Evolutionary conservation across 2,113 vertebrate species (phyloP).

Genomic region (Neogobius melanostomus): DNA sequence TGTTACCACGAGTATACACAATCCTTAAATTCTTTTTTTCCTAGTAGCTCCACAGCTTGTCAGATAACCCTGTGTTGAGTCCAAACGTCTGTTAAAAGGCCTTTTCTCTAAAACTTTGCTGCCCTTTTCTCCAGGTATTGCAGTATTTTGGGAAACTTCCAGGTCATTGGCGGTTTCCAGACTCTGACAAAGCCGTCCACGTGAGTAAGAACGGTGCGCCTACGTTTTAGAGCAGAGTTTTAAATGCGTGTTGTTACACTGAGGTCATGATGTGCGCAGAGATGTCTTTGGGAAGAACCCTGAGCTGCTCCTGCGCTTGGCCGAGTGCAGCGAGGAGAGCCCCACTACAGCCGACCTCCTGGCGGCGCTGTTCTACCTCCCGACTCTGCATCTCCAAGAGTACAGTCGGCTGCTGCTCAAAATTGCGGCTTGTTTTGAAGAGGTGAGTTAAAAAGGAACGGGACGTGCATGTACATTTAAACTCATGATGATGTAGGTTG

Average conservation of each 20-base stretch:
- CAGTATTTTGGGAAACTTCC: slow-evolving; percentile 83
- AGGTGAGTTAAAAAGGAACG: slow-evolving; percentile 70
- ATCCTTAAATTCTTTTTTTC: background rate
- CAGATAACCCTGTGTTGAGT: no score
- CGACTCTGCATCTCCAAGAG: slow-evolving; percentile 83
- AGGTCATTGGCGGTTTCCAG: slow-evolving; percentile 92
- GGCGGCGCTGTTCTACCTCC: slow-evolving; percentile 87
- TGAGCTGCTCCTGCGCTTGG: slow-evolving; percentile 84
- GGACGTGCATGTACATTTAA: no score
- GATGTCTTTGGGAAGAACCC: slow-evolving; percentile 91
- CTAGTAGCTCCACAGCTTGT: no score
- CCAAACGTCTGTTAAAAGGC: no score
- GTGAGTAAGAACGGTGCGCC: slow-evolving; percentile 75
- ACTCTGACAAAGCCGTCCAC: slow-evolving; percentile 87
- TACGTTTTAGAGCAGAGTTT: background rate
- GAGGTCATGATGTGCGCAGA: slow-evolving; percentile 58
- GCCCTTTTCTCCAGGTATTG: slow-evolving; percentile 82
- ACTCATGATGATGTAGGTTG: background rate
- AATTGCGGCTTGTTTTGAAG: slow-evolving; percentile 92
- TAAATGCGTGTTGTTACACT: background rate
- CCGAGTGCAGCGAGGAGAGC: slow-evolving; percentile 84
- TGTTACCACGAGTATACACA: slow-evolving; percentile 86
- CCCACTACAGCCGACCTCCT: slow-evolving; percentile 80
- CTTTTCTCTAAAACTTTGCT: no score
- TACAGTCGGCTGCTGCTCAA: slow-evolving; percentile 91